Percentiles rank a stretch among this genome's conserved stretches.
These are phyloP conservation scores for Pristionchus maxplancki DNA, from an alignment of 2,888 invertebrate genomes.

Conservation along the genomic window DNA sequence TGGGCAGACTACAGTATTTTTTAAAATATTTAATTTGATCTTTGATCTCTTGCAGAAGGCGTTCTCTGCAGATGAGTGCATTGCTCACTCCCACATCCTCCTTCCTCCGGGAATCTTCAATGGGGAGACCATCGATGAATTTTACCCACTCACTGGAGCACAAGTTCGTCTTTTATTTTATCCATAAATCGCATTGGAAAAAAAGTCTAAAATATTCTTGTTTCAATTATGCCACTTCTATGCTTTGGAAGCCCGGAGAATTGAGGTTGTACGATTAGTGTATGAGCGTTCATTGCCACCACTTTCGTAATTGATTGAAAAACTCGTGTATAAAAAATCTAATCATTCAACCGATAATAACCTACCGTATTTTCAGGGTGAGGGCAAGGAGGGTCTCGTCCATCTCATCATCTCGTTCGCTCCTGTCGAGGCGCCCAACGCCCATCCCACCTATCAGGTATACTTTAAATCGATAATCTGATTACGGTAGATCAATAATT, in stretches of 20 bases:
- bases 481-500: slow-evolving; percentile 19
- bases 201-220: too few relatives aligned
- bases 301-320: too few relatives aligned
- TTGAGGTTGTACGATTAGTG: too few relatives aligned
- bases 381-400: slow-evolving; percentile 93
- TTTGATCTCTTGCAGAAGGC: slow-evolving; percentile 83
- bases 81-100: slow-evolving; percentile 93
- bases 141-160: slow-evolving; percentile 93
- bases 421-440: slow-evolving; percentile 61
- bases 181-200: too few relatives aligned
- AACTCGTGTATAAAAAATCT: neutral
- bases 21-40: neutral
- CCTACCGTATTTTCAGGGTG: slow-evolving; percentile 82
- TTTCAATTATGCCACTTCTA: too few relatives aligned
- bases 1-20: too few relatives aligned
- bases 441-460: slow-evolving; percentile 51
- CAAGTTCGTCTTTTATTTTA: slow-evolving; percentile 79
- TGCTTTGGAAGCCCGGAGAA: too few relatives aligned
- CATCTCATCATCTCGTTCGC: slow-evolving; percentile 89
- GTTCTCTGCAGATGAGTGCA: slow-evolving; percentile 94
- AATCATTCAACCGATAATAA: neutral
- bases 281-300: too few relatives aligned
- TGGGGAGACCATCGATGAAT: slow-evolving; percentile 94
- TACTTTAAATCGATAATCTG: neutral
- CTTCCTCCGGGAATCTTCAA: slow-evolving; percentile 88